Evolutionary conservation across 2,113 vertebrate genomes (phyloP).

Genomic region (Anolis sagrei): DNA sequence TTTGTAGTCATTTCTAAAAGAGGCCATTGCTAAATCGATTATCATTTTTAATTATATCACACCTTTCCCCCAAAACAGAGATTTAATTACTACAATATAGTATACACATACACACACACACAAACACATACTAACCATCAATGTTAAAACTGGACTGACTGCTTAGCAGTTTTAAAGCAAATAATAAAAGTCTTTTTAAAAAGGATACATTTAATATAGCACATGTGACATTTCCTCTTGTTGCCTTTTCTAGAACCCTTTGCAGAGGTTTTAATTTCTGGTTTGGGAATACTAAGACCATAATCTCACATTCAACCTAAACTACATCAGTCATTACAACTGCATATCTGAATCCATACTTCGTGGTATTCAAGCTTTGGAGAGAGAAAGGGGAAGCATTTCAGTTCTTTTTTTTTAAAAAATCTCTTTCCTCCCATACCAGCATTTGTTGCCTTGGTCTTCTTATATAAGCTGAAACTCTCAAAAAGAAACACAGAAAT

Average conservation of each 20-base stretch:
- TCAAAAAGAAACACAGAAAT: constrained; percentile 6
- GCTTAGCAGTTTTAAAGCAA: too few species aligned
- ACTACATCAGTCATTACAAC: neutral
- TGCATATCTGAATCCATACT: neutral
- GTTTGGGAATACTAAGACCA: neutral
- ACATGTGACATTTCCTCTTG: neutral
- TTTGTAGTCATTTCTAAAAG: too few species aligned
- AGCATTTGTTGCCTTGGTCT: neutral
- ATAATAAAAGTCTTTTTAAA: too few species aligned
- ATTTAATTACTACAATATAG: too few species aligned
- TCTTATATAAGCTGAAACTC: constrained; percentile 16
- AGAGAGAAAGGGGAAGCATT: neutral
- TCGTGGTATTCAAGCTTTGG: neutral
- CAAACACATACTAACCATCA: too few species aligned
- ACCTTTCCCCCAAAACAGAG: too few species aligned
- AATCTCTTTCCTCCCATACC: neutral
- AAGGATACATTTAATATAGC: too few species aligned
- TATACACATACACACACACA: too few species aligned
- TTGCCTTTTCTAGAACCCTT: neutral
- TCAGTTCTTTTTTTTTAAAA: too few species aligned
- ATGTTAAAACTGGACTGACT: too few species aligned
- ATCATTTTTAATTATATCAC: too few species aligned
- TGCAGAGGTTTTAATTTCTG: neutral
- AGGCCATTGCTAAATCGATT: too few species aligned
- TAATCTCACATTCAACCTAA: neutral